Conservation (phyloP, 2,888 invertebrate species). For the Campaea margaritaria region DNA sequence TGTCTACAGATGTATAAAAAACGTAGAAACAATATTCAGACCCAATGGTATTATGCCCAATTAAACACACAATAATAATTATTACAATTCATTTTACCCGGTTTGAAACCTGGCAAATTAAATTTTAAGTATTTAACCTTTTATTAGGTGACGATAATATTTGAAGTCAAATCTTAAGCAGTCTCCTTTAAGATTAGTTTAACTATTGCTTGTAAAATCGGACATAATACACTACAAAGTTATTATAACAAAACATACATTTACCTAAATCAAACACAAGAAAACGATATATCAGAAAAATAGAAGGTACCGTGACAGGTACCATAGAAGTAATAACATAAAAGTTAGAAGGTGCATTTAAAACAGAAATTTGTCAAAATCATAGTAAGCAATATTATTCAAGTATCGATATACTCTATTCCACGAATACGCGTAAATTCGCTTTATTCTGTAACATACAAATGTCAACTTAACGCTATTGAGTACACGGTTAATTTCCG, state of each 20-base stretch:
- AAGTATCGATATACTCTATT: no score
- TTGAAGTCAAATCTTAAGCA: neutral
- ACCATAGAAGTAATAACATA: constrained; percentile 4
- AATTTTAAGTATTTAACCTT: neutral
- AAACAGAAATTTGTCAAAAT: neutral
- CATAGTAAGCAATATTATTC: neutral
- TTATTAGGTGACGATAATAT: constrained; percentile 2
- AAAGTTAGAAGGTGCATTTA: neutral
- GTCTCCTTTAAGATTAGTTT: no score
- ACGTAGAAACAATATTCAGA: neutral
- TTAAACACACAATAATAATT: neutral
- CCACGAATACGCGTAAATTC: no score
- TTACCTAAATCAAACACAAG: neutral
- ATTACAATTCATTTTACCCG: no score
- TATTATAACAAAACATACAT: neutral
- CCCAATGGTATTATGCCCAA: neutral
- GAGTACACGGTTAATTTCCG: no score
- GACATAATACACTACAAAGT: neutral
- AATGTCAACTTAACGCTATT: no score
- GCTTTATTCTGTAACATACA: no score
- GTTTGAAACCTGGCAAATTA: no score
- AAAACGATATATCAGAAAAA: neutral
- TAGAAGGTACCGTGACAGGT: neutral
- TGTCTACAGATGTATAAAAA: neutral
- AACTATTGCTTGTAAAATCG: neutral